Base-by-base conservation (phyloP, 2,888 invertebrate species). In the Drosophila austrosaltans region DNA sequence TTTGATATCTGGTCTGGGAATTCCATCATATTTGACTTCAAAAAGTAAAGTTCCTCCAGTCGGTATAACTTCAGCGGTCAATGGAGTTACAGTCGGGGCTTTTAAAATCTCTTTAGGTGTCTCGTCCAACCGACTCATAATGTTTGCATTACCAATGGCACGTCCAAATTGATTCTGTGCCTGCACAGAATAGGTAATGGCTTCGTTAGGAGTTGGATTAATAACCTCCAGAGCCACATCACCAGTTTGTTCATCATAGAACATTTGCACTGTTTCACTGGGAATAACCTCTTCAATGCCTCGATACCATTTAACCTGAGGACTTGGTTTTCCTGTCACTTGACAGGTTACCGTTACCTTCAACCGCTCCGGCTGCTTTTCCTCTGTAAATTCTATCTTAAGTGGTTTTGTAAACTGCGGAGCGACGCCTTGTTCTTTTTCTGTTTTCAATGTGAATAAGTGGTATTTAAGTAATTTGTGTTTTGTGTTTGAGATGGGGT, bases 1-100 rank as follows among this genome's bases (percentile, higher is more conserved):
- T 89, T 95, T 95, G 25, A 98, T 94, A 90, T 95, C 94, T n/a
- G 95, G 95, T 76, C 93, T 93, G 10, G 96, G 95, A 61, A 93
- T 92, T 56, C 96, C 96, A 88, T 95, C 95, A 91, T 96, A 97
- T 80, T 94, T 94, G 30, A 96, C 96, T 80, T 94, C 94, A 69
- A 97, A 93, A 62, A 94, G 93, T 71, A 97, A 93, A 40, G 95
- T 94, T 76, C 95, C 94, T 66, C 95, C 95, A 89, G 95, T 95
- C 84, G 94, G 94, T 64, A 96, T 95, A 60, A 96, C 94, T 76
- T 95, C 93, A 10, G 97, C 96, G 91, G 95, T 94, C 66, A 98
- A 93, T 66, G 97, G 96, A 90, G 95, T 95, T 82, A 98, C 96
- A 85, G 94, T 95, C 54, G 96, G 96, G 39, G 96, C 95, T 79